These are phyloP conservation scores for Ethmia dodecea DNA, from an alignment of 2,888 invertebrate species.

Conservation along the genomic window DNA sequence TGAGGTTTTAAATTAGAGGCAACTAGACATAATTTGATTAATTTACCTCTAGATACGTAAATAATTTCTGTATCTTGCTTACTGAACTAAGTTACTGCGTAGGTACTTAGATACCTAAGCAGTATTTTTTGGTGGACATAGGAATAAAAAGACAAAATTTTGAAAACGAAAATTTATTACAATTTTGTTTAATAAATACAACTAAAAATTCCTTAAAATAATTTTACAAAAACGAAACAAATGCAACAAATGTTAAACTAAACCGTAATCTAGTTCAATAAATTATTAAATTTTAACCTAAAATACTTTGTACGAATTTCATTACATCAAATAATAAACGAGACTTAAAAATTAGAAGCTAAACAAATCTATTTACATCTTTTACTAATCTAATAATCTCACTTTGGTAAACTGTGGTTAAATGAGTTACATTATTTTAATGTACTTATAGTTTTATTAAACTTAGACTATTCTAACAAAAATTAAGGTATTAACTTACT, in stretches of 20 bases:
- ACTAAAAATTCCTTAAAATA: conserved; percentile 52
- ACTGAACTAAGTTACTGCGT: too few relatives aligned
- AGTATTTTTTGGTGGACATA: too few relatives aligned
- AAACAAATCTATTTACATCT: conserved; percentile 46
- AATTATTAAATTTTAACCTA: conserved; percentile 49
- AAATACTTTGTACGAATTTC: conserved; percentile 67
- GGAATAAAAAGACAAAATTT: neutral
- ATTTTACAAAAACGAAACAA: conserved; percentile 70
- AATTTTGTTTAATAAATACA: conserved; percentile 68
- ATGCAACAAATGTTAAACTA: conserved; percentile 63
- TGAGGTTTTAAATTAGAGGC: too few relatives aligned
- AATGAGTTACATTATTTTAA: conserved; percentile 44
- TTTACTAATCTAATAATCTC: conserved; percentile 70
- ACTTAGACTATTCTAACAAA: too few relatives aligned
- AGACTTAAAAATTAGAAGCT: conserved; percentile 1
- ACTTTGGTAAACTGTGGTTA: conserved; percentile 80
- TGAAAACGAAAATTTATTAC: conserved; percentile 63
- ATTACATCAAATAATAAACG: conserved; percentile 17
- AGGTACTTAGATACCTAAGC: too few relatives aligned
- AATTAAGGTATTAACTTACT: too few relatives aligned
- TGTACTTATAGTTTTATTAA: conserved; percentile 18
- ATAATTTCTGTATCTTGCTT: too few relatives aligned
- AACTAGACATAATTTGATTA: too few relatives aligned
- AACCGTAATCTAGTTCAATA: conserved; percentile 46
- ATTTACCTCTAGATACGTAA: too few relatives aligned